A percentile compares a stretch with the other conserved stretches of the same genome.
Conservation (phyloP, 2,113 vertebrate species). For the Seriola rivoliana region DNA sequence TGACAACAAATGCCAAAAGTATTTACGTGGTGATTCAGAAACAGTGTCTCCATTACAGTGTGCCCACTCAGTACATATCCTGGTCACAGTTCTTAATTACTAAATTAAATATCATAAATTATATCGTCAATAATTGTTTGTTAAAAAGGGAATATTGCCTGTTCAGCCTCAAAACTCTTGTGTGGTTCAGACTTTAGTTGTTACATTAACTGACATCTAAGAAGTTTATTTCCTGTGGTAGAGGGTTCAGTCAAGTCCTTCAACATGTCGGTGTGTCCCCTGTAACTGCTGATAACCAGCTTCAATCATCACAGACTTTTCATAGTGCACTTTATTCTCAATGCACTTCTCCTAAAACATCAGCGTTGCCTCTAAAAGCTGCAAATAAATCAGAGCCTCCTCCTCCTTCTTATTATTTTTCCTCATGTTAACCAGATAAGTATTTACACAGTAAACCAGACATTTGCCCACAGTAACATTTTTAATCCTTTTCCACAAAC, state of each 20-base stretch:
- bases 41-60: too few relatives aligned
- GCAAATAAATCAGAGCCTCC: not conserved
- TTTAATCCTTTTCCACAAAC: not conserved
- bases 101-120: too few relatives aligned
- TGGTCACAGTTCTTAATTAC: too few relatives aligned
- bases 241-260: not conserved
- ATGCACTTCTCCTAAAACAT: not conserved
- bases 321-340: too few relatives aligned
- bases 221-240: not conserved
- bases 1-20: too few relatives aligned
- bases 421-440: not conserved
- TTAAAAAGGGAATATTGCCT: not conserved
- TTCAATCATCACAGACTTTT: not conserved
- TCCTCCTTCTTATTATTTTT: not conserved
- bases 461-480: conserved; percentile 1
- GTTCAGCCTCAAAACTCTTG: not conserved
- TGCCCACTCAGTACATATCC: too few relatives aligned
- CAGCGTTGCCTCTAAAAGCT: conserved; percentile 34
- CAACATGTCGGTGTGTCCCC: not conserved
- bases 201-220: too few relatives aligned
- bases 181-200: too few relatives aligned
- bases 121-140: not conserved
- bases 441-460: conserved; percentile 25
- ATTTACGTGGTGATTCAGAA: too few relatives aligned
- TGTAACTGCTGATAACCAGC: too few relatives aligned